These are phyloP conservation scores for Ia io DNA, from an alignment of 2,113 vertebrate genomes.

Conservation along the genomic window DNA sequence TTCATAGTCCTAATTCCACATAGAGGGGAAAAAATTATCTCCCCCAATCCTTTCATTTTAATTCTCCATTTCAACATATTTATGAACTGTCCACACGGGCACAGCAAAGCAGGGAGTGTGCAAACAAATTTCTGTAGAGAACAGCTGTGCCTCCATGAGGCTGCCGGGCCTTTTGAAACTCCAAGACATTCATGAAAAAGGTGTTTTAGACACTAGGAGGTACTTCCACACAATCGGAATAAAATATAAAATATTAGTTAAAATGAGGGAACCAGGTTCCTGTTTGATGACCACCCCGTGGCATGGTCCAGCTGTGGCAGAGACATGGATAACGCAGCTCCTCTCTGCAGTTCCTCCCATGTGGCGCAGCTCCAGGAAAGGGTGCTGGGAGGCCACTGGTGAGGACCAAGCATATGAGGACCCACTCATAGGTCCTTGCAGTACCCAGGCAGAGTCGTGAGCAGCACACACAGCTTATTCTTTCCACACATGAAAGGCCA, in stretches of 20 bases:
- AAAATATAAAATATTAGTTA: neutral
- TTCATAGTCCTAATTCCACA: conserved; percentile 63
- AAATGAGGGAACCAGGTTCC: too few relatives aligned
- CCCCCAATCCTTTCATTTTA: neutral
- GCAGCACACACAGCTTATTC: neutral
- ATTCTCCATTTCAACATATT: neutral
- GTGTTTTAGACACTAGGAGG: neutral
- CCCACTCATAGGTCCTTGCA: neutral
- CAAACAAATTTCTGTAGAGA: neutral
- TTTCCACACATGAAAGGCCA: neutral
- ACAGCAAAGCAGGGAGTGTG: neutral
- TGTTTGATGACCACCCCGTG: neutral
- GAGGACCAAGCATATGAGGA: fast-evolving
- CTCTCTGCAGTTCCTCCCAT: fast-evolving
- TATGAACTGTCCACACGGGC: neutral
- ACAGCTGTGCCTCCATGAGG: neutral
- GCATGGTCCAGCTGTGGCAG: neutral
- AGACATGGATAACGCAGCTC: fast-evolving
- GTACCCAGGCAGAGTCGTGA: neutral
- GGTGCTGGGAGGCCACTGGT: too few relatives aligned
- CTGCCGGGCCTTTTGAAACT: neutral
- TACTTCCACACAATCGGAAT: neutral
- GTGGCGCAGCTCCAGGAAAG: neutral
- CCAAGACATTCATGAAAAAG: neutral
- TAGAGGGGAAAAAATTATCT: neutral